A percentile compares a stretch with the other conserved stretches of the same genome.
phyloP scores from a whole-genome alignment of 2,797 vertebrate genomes.

The Triplophysa bombifrons region DNA sequence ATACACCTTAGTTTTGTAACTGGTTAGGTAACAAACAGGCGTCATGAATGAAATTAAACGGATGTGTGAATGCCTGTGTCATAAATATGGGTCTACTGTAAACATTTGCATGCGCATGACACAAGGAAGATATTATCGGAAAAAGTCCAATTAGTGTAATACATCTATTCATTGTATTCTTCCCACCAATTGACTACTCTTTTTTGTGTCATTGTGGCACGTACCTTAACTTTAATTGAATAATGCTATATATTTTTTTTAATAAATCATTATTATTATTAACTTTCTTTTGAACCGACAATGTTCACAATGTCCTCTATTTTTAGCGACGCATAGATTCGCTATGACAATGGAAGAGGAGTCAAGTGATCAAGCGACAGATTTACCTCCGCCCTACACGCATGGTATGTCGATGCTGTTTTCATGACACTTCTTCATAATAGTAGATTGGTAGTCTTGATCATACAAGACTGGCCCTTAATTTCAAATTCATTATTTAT shows the following conservation, averaged over 20 bases:
- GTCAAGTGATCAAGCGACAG: background rate
- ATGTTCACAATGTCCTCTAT: background rate
- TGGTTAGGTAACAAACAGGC: background rate
- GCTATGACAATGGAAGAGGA: constrained; percentile 45
- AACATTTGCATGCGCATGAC: background rate
- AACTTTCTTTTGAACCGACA: background rate
- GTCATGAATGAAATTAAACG: background rate
- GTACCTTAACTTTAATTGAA: background rate
- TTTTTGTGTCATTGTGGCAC: background rate
- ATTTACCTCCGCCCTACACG: constrained; percentile 29
- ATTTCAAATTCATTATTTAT: constrained; percentile 16
- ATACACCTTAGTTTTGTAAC: background rate
- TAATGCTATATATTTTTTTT: background rate
- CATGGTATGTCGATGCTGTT: constrained; percentile 10
- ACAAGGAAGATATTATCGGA: background rate
- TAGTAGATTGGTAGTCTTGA: background rate
- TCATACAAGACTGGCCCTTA: background rate
- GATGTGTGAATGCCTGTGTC: background rate
- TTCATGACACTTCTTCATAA: background rate
- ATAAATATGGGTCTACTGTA: background rate
- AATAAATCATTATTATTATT: background rate
- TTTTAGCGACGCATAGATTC: constrained; percentile 2
- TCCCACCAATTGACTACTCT: background rate
- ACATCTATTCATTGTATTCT: background rate
- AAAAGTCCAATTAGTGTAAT: background rate